These are phyloP conservation scores for Eurois occulta DNA, from an alignment of 2,888 invertebrate species.

Conservation along the genomic window DNA sequence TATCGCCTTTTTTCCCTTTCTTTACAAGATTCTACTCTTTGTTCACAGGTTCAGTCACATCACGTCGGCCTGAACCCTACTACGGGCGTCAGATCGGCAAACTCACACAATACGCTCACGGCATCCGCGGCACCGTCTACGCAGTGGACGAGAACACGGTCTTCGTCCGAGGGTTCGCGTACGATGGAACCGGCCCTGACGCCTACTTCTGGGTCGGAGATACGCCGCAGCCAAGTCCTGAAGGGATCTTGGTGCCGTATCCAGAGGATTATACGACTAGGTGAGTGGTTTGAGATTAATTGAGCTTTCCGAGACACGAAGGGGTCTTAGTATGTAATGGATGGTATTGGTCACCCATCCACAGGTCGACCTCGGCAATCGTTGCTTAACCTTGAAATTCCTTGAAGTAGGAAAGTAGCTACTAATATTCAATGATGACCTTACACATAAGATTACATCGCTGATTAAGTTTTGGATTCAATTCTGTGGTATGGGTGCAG, in stretches of 20 bases:
- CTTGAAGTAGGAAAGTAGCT: neutral
- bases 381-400: too few species aligned
- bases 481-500: neutral
- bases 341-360: too few species aligned
- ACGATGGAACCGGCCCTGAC: constrained; percentile 96
- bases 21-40: neutral
- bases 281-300: constrained; percentile 87
- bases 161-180: constrained; percentile 95
- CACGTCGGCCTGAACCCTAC: constrained; percentile 91
- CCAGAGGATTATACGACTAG: constrained; percentile 95
- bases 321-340: too few species aligned
- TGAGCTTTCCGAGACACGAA: neutral
- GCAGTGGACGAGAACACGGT: constrained; percentile 97
- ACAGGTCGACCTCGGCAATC: too few species aligned
- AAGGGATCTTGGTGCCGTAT: constrained; percentile 96
- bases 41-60: constrained; percentile 72
- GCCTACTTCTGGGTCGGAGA: constrained; percentile 98
- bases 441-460: neutral
- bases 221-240: constrained; percentile 94
- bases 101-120: constrained; percentile 94
- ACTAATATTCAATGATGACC: neutral
- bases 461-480: neutral
- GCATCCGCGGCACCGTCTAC: constrained; percentile 95
- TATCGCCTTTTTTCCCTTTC: neutral
- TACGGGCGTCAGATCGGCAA: constrained; percentile 94